phyloP scores from a whole-genome alignment of 2,797 vertebrate species.

The Cossypha polioptera region DNA sequence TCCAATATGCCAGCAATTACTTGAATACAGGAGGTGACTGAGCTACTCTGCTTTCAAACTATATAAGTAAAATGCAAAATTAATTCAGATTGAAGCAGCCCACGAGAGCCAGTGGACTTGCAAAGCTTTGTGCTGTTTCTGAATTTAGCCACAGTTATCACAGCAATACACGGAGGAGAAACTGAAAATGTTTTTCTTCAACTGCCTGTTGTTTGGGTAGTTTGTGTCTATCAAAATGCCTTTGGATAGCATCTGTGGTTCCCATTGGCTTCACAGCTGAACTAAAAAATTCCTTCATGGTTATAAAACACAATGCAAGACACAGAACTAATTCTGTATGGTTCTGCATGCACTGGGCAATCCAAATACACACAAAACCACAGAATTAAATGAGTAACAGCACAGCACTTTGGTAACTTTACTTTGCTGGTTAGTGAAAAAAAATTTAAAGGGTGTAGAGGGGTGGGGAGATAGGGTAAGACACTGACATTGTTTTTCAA shows the following conservation, averaged over 20 bases:
- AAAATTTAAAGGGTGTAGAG: not conserved
- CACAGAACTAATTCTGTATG: not conserved
- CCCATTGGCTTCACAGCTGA: not conserved
- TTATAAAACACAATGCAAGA: not conserved
- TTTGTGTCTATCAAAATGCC: not conserved
- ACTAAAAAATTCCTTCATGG: not conserved
- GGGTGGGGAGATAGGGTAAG: not conserved
- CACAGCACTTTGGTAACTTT: not conserved
- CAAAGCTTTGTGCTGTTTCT: not conserved
- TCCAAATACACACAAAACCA: not conserved
- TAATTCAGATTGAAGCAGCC: not conserved
- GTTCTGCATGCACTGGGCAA: not conserved
- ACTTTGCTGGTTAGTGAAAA: not conserved
- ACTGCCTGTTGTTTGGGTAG: not conserved
- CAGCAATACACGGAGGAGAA: not conserved
- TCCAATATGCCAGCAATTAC: slow-evolving; percentile 34
- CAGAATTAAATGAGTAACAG: not conserved
- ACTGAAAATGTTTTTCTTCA: not conserved
- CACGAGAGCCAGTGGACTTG: not conserved
- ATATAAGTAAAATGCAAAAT: not conserved
- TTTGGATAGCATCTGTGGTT: not conserved
- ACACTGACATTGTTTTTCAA: not conserved
- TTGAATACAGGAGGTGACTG: slow-evolving; percentile 6
- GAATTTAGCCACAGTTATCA: not conserved
- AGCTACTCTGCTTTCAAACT: slow-evolving; percentile 17